These are phyloP conservation scores for Amphilophus citrinellus DNA, from an alignment of 2,113 vertebrate genomes.

Conservation along the genomic window DNA sequence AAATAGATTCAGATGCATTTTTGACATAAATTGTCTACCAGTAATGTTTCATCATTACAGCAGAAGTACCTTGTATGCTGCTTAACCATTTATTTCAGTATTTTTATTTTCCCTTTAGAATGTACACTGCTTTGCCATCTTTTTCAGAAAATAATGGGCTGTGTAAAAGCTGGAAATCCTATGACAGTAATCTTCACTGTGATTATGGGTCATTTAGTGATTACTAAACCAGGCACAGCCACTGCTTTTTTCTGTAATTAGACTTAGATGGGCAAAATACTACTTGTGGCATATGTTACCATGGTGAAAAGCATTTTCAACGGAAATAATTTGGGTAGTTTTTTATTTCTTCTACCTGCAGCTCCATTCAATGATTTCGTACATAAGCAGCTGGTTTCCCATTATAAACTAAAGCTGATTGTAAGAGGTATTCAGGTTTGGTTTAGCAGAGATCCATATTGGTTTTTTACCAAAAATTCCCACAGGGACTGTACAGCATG, in stretches of 20 bases:
- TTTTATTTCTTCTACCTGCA: neutral
- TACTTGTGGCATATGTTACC: neutral
- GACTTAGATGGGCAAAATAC: neutral
- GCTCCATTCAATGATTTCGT: neutral
- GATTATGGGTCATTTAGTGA: conserved; percentile 23
- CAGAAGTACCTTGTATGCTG: neutral
- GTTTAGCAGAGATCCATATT: no score
- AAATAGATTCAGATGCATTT: conserved; percentile 9
- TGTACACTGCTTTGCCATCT: neutral
- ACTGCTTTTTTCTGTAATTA: conserved; percentile 20
- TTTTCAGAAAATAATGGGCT: neutral
- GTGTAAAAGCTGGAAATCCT: neutral
- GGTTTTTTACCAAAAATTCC: no score
- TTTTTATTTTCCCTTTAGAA: neutral
- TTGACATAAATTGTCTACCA: neutral
- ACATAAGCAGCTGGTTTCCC: neutral
- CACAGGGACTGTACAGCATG: no score
- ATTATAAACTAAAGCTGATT: neutral
- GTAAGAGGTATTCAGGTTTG: neutral
- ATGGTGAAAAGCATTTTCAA: conserved; percentile 10
- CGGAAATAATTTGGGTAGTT: neutral
- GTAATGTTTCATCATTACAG: neutral
- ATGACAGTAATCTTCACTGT: neutral
- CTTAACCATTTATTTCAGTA: neutral
- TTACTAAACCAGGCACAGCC: neutral